Evolutionary conservation across 2,888 invertebrate genomes (phyloP).

Genomic region (Synergus gifuensis): DNA sequence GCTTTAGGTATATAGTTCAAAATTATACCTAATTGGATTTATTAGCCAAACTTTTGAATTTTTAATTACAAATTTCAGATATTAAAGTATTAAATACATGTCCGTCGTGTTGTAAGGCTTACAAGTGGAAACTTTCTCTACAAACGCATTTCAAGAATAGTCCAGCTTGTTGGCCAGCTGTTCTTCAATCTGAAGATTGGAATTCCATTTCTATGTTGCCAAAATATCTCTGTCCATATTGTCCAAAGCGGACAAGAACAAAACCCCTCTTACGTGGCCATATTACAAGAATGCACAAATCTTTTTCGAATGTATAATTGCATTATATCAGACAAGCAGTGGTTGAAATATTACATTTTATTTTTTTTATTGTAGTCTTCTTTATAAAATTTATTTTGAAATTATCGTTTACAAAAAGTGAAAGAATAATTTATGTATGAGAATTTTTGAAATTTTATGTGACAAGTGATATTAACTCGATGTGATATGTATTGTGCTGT

Average conservation of each 20-base stretch:
- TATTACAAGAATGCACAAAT: slow-evolving; percentile 66
- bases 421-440: no score
- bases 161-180: slow-evolving; percentile 73
- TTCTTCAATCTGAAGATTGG: slow-evolving; percentile 69
- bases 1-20: no score
- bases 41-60: neutral
- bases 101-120: slow-evolving; percentile 73
- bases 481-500: neutral
- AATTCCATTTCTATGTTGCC: slow-evolving; percentile 52
- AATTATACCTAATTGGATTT: no score
- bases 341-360: neutral
- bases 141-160: slow-evolving; percentile 73
- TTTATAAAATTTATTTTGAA: no score
- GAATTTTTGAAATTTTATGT: no score
- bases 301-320: neutral
- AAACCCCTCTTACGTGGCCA: slow-evolving; percentile 73
- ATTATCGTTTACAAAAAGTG: no score
- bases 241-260: slow-evolving; percentile 71
- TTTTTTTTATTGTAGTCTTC: no score
- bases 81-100: slow-evolving; percentile 57
- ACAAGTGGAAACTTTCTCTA: slow-evolving; percentile 76
- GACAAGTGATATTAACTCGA: neutral
- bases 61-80: neutral
- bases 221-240: slow-evolving; percentile 73
- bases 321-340: no score